Base-by-base conservation (phyloP, 2,113 vertebrate species). In the Tamias sibiricus region DNA sequence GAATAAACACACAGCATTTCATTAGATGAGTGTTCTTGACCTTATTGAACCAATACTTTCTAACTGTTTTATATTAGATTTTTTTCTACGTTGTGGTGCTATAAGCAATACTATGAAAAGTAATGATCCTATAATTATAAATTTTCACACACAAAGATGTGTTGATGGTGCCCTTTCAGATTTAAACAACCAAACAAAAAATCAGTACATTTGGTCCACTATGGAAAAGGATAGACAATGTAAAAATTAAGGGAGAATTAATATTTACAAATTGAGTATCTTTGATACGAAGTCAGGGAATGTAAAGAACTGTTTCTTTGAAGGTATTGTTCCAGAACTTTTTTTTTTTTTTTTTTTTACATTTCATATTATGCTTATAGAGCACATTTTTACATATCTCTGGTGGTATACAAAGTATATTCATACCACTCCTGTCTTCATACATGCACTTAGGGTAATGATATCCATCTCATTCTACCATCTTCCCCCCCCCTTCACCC, bases 31-130 rank as follows among this genome's bases (percentile, higher is more conserved):
- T 86, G 22, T 82, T 42, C 6, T 32, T 44, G 19, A 77, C 62
- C 49, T 79, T 72, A 80, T 37, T 72, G 49, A 80, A 90, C 1
- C 2, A 66, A 13, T 71, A 87, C 4, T 71, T 0, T 13, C n/a
- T 11, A 80, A 80, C 28, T 79, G 8, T 64, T 89, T 26, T 28
- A 8, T 14, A n/a, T 68, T 49, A 6, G 8, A 4, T n/a, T n/a
- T 10, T 10, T 79, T 57, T n/a, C 44, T 80, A 92, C 87, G 49
- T 79, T 54, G 22, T 52, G 40, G 72, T 95, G 9, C 13, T 69
- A 8, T 40, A 30, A 87, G 7, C 30, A 87, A 57, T n/a, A n/a
- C n/a, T n/a, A n/a, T 95, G 32, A 92, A 87, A 95, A 90, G 28
- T 62, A 62, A 57, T 3, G 22, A 40, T 35, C 2, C 6, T 2